Evolutionary conservation across 2,888 invertebrate genomes (phyloP).

Genomic region (Drosophila borborema): DNA sequence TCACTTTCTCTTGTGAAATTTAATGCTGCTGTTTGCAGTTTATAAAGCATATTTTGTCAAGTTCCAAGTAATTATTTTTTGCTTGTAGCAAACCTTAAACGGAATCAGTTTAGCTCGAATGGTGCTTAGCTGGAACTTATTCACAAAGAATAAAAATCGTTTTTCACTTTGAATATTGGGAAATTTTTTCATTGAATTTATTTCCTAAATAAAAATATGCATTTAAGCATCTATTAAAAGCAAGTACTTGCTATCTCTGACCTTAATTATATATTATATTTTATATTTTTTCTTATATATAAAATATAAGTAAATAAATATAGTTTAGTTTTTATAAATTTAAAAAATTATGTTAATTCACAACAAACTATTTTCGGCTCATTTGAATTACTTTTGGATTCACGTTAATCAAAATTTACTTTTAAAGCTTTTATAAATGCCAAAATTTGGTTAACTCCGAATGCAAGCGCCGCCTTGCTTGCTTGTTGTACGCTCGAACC

Average conservation of each 20-base stretch:
- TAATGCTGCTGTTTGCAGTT: not conserved
- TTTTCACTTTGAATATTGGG: not conserved
- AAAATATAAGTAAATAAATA: not conserved
- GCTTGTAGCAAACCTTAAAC: not conserved
- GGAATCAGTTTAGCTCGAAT: not conserved
- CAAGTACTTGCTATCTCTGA: not conserved
- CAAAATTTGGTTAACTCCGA: not conserved
- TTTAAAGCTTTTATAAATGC: not conserved
- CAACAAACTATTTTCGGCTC: not conserved
- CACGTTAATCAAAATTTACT: not conserved
- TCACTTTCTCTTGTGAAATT: constrained; percentile 3
- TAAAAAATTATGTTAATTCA: not conserved
- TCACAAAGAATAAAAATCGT: not conserved
- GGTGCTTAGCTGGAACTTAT: not conserved
- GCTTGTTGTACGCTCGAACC: not conserved
- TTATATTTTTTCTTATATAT: not conserved
- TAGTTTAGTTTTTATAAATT: not conserved
- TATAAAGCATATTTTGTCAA: not conserved
- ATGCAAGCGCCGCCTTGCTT: constrained; percentile 4
- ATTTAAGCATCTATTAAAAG: not conserved
- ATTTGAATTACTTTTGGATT: not conserved
- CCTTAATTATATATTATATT: not conserved
- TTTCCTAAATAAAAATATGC: not conserved
- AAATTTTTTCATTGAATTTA: not conserved
- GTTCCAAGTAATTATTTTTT: not conserved